Evolutionary conservation across 2,797 vertebrate species (phyloP), one percentile per base, ranked within the genome.

Genomic region (Falco naumanni): DNA sequence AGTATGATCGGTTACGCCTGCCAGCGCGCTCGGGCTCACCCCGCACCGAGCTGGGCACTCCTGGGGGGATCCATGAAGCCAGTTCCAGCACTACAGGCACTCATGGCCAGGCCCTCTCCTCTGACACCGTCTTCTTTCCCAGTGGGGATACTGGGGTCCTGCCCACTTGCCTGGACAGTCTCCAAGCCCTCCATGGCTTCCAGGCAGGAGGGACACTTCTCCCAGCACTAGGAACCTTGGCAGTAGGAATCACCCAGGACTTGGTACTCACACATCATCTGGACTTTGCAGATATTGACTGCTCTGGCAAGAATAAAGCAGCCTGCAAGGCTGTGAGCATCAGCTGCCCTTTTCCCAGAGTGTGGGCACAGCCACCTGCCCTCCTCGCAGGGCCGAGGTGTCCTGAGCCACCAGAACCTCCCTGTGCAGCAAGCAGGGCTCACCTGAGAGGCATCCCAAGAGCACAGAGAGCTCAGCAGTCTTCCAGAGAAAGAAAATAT

Each of bases 291-390:
- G 47, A 80, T 33, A n/a, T 37, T 9, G 54, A 7, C 48, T 34
- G 45, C n/a, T 83, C 47, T 28, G 29, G 13, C n/a, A 25, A 22
- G 54, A 34, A 22, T 1, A 15, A 34, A 66, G 65, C 18, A 79
- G 47, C 63, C 59, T 16, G 5, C 16, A 31, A 28, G 50, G 56
- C 31, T 11, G 57, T 66, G 45, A 70, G 48, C 47, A 70, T 11
- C 43, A 51, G 60, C 54, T 69, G 54, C 79, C 59, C 82, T 18
- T 41, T 59, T 25, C 59, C 77, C 63, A 60, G 24, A 3, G 15
- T 0, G 2, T 10, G 41, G 65, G 22, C 54, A 85, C 0, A 0
- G 74, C 17, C 66, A 21, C 21, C 33, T 17, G 41, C 34, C 48
- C 41, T 70, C 39, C 53, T 29, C 2, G 1, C 37, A 72, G 50